Base-by-base conservation (phyloP, 2,113 vertebrate genomes). In the Rhinoderma darwinii region DNA sequence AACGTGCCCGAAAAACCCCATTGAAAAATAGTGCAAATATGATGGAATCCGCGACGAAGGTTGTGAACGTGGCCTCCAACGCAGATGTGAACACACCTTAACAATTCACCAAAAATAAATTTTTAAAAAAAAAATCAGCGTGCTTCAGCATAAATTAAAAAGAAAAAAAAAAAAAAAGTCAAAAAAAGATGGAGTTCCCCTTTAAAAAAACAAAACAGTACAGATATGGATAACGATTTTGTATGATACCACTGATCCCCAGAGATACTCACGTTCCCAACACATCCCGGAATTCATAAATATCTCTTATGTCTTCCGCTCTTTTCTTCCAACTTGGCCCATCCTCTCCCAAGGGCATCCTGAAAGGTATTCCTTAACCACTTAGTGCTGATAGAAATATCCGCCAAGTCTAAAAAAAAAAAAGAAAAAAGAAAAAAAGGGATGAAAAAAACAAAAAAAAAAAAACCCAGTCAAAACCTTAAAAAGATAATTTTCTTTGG, bases 221-320 rank as follows among this genome's bases (percentile, higher is more conserved):
- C 32, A 70, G 30, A 70, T 59, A 59, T 59, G 22, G 25, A 59
- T 50, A 77, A 32, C 5, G 20, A 37, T 3, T 25, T 37, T 50
- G 25, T 54, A 77, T 15, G 4, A 39, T 43, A 50, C 47, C 25
- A 12, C 47, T 15, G 11, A 59, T 39, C 77, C 75, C 44, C 12
- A 2, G 76, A 78, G 77, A 0, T 11, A 94, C 93, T 95, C 90
- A 95, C 95, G 95, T 95, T 93, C 95, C 95, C 89, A 96, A 88
- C 89, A 95, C 92, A 81, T 96, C 95, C 73, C 94, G 93, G 90
- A 96, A 96, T 78, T 96, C 89, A 11, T 95, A 96, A 88, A 94
- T 94, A 86, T 82, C 89, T 63, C 91, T 89, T 70, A 96, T 95
- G 84, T 96, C 92, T 76, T 95, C 92, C 0, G 91, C 92, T 61